Conservation (phyloP, 2,113 vertebrate genomes). For the Fulica atra region DNA sequence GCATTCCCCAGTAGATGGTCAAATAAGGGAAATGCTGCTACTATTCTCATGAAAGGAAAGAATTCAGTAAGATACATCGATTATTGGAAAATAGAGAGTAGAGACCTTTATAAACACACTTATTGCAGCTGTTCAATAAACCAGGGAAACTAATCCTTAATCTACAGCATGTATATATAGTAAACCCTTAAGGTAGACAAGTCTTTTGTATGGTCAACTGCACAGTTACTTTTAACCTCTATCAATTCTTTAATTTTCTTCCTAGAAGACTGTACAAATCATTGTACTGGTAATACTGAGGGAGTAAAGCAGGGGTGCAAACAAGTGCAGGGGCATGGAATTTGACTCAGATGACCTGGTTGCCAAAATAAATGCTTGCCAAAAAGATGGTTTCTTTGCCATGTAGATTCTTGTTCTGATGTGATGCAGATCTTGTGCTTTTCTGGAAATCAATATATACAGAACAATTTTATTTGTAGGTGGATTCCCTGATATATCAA, state of each 20-base stretch:
- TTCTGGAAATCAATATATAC: not conserved
- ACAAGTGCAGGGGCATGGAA: not conserved
- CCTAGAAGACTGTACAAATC: not conserved
- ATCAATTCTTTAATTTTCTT: not conserved
- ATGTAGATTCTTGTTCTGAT: not conserved
- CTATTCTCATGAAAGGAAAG: not conserved
- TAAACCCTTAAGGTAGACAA: not conserved
- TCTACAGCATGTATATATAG: fast-evolving
- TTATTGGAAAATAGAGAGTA: not conserved
- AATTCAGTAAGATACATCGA: not conserved
- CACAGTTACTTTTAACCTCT: not conserved
- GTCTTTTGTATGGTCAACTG: not conserved
- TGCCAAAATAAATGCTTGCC: not conserved
- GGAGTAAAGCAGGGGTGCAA: not conserved
- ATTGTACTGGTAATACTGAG: not conserved
- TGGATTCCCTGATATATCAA: not conserved
- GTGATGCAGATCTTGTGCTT: not conserved
- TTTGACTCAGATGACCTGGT: not conserved
- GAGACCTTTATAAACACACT: not conserved
- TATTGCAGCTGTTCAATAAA: not conserved
- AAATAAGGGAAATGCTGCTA: not conserved
- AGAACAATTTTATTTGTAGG: not conserved
- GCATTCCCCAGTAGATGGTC: not conserved
- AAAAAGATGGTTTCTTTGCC: not conserved
- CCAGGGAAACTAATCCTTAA: not conserved